Percentiles rank a stretch among this genome's conserved stretches.
These are phyloP conservation scores for Dallia pectoralis DNA, from an alignment of 2,797 vertebrate genomes.

Conservation along the genomic window DNA sequence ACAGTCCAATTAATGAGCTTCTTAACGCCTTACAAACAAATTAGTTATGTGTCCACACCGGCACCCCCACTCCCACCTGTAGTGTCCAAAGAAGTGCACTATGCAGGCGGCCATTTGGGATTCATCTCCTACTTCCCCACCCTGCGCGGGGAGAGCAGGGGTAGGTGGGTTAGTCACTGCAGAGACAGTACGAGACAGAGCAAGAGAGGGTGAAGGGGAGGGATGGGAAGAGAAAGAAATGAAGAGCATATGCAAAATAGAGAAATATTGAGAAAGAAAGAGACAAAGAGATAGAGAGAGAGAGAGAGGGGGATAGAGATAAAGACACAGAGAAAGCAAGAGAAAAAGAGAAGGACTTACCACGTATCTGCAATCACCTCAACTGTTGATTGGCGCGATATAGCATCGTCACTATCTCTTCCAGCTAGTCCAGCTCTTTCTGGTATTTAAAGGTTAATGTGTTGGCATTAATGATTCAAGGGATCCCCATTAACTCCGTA, in stretches of 20 bases:
- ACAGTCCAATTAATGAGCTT: conserved; percentile 72
- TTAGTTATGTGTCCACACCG: too few species aligned
- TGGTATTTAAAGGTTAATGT: conserved; percentile 69
- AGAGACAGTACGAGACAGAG: not conserved
- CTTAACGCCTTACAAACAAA: conserved; percentile 69
- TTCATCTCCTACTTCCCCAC: conserved; percentile 35
- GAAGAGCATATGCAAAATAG: too few species aligned
- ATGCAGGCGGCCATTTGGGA: too few species aligned
- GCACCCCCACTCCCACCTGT: too few species aligned
- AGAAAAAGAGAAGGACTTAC: conserved; percentile 18
- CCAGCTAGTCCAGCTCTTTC: conserved; percentile 32
- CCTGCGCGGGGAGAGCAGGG: conserved; percentile 41
- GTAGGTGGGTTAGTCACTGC: conserved; percentile 21
- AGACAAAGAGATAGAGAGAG: not conserved
- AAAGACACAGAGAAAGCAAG: too few species aligned
- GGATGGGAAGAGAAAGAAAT: too few species aligned
- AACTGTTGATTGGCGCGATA: conserved; percentile 36
- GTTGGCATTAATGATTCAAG: conserved; percentile 69
- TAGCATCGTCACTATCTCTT: conserved; percentile 16
- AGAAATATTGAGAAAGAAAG: too few species aligned
- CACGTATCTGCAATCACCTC: conserved; percentile 36
- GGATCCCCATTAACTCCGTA: conserved; percentile 51
- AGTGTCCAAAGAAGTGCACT: too few species aligned
- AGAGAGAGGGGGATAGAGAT: not conserved
- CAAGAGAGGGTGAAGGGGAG: too few species aligned